Percentiles rank a stretch among this genome's conserved stretches.
Conservation (phyloP, 2,888 invertebrate species). For the Melipona bicolor region DNA sequence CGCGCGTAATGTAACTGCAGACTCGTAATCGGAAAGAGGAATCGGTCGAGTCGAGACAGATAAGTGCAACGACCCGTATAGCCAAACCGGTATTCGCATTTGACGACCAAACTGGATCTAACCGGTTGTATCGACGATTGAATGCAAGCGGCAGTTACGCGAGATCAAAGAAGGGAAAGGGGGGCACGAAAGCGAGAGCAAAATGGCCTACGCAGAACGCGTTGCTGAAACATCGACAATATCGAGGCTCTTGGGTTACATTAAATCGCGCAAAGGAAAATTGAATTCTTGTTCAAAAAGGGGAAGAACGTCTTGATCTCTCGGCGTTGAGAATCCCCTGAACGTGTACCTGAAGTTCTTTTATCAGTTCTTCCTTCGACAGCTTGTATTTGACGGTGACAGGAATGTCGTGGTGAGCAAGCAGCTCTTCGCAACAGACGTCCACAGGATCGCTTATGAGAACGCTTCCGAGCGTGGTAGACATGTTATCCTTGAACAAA, state of each 20-base stretch:
- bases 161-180: constrained; percentile 19
- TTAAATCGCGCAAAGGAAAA: not conserved
- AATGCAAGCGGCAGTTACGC: constrained; percentile 51
- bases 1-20: too few species aligned
- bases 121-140: constrained; percentile 61
- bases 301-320: not conserved
- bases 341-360: constrained; percentile 91
- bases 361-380: constrained; percentile 90
- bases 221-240: not conserved
- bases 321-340: too few species aligned
- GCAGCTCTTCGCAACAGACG: constrained; percentile 92
- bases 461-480: constrained; percentile 88
- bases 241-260: not conserved
- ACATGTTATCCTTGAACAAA: constrained; percentile 76
- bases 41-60: constrained; percentile 38
- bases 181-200: not conserved
- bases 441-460: constrained; percentile 97
- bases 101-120: constrained; percentile 69
- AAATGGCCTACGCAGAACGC: not conserved
- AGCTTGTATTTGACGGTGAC: constrained; percentile 93
- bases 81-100: constrained; percentile 70
- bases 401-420: constrained; percentile 90
- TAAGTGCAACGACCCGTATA: constrained; percentile 74
- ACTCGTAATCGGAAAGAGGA: constrained; percentile 17
- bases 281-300: too few species aligned